Percentiles rank a stretch among this genome's conserved stretches.
phyloP scores from a whole-genome alignment of 2,113 vertebrate genomes.

The Coracopsis vasa region DNA sequence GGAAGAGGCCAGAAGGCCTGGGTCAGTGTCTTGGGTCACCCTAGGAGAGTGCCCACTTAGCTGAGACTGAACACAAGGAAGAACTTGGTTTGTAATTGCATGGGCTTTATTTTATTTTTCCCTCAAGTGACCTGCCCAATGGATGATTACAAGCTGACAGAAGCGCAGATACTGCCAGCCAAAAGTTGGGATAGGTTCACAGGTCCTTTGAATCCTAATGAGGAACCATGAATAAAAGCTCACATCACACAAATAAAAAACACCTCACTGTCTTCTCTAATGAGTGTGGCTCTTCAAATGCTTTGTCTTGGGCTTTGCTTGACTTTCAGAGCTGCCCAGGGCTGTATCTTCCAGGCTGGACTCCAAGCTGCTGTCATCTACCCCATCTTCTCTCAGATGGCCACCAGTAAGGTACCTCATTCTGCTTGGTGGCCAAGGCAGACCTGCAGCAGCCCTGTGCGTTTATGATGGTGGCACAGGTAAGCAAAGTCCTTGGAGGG shows the following conservation, averaged over 20 bases:
- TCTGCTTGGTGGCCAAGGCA: accelerated
- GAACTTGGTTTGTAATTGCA: constrained; percentile 49
- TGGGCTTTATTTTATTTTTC: not conserved
- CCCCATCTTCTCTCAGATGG: not conserved
- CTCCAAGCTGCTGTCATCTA: not conserved
- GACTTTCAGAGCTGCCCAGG: not conserved
- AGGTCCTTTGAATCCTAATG: constrained; percentile 64
- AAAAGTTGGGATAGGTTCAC: constrained; percentile 39
- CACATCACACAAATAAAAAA: constrained; percentile 17
- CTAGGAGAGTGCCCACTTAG: not conserved
- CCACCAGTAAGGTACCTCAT: not conserved
- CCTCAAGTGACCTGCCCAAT: not conserved
- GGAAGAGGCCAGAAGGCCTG: not conserved
- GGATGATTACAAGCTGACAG: constrained; percentile 21
- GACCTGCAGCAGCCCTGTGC: accelerated
- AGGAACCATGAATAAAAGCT: constrained; percentile 57
- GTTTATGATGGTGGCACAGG: not conserved
- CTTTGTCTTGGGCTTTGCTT: constrained; percentile 2
- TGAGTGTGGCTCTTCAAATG: not conserved
- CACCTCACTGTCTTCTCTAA: constrained; percentile 36
- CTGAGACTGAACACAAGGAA: constrained; percentile 15
- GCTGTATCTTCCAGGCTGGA: not conserved
- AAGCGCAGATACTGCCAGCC: constrained; percentile 22
- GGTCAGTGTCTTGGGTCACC: not conserved
- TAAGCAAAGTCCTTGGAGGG: not conserved